Evolutionary conservation across 2,888 invertebrate species (phyloP).

Genomic region (Autographa pulchrina): DNA sequence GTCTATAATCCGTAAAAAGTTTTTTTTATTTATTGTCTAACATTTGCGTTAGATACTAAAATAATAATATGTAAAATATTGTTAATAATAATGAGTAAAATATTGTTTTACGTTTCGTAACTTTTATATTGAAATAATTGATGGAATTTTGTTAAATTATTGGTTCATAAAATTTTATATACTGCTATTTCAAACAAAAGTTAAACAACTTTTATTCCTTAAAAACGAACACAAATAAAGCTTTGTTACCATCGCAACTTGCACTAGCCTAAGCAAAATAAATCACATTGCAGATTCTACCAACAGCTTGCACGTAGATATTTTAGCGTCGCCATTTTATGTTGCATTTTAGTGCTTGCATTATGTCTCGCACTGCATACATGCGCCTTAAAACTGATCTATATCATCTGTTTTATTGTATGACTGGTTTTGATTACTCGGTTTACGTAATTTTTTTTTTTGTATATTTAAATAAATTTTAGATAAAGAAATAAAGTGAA

Average conservation of each 20-base stretch:
- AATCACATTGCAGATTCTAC: conserved; percentile 39
- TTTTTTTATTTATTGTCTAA: no score
- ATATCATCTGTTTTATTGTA: neutral
- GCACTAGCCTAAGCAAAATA: conserved; percentile 32
- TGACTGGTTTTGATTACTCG: neutral
- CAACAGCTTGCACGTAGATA: conserved; percentile 43
- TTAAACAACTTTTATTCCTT: no score
- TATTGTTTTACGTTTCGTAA: no score
- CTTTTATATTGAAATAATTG: no score
- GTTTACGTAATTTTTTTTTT: neutral
- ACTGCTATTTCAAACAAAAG: no score
- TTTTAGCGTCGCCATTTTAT: conserved; percentile 38
- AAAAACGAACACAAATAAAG: neutral
- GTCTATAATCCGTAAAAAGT: no score
- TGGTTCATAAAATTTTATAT: no score
- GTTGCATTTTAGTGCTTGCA: conserved; percentile 13
- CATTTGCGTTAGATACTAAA: no score
- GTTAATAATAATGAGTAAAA: no score
- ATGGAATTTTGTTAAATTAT: no score
- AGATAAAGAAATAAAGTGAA: no score
- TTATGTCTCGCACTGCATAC: conserved; percentile 10
- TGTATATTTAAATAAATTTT: neutral
- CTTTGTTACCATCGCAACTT: conserved; percentile 24
- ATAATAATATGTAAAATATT: no score
- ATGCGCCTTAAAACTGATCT: neutral